Percentiles rank a stretch among this genome's conserved stretches.
These are phyloP conservation scores for Rhegmatorhina hoffmannsi DNA, from an alignment of 2,113 vertebrate species.

Conservation along the genomic window DNA sequence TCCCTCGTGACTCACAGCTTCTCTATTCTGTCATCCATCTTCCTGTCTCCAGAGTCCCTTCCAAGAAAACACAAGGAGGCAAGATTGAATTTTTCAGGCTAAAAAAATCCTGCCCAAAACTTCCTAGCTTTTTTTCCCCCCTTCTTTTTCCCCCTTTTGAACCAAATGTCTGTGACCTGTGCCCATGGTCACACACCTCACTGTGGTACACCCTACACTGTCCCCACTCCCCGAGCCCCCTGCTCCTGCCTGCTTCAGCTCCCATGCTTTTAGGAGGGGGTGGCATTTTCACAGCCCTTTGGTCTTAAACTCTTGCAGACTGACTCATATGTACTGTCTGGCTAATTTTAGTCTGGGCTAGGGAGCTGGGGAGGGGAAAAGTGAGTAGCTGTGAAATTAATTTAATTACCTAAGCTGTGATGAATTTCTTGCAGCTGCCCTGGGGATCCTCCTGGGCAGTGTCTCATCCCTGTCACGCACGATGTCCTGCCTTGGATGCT, in stretches of 20 bases:
- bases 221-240: background rate
- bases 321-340: constrained; percentile 53
- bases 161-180: fast-evolving
- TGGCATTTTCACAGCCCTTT: background rate
- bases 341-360: constrained; percentile 63
- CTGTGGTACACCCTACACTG: background rate
- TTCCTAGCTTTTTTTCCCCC: background rate
- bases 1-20: constrained; percentile 3
- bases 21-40: background rate
- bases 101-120: background rate
- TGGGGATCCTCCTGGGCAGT: background rate
- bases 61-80: background rate
- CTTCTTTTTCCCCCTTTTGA: background rate
- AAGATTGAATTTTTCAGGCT: background rate
- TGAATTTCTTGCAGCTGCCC: constrained; percentile 37
- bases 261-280: background rate
- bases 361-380: constrained; percentile 16
- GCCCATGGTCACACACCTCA: background rate
- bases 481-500: background rate
- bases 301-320: constrained; percentile 35
- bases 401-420: constrained; percentile 50
- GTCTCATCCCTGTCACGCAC: background rate
- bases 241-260: background rate
- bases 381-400: constrained; percentile 58
- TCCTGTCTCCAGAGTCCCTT: background rate